Evolutionary conservation across 2,888 invertebrate genomes (phyloP).

Genomic region (Ornithoptera alexandrae): DNA sequence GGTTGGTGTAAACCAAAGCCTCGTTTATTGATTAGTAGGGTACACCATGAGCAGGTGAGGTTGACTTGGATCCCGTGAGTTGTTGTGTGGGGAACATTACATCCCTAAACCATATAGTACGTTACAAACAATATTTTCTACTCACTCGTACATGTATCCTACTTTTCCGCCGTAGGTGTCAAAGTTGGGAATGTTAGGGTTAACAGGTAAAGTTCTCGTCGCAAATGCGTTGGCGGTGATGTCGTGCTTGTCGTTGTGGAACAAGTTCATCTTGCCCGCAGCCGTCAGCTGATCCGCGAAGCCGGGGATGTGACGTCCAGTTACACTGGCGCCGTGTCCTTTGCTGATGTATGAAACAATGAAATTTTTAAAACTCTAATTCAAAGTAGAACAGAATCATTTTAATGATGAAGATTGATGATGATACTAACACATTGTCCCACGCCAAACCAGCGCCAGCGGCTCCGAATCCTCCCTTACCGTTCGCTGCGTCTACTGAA

Average conservation of each 20-base stretch:
- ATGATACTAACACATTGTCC: constrained; percentile 44
- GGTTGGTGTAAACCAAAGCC: not conserved
- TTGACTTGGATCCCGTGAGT: too few relatives aligned
- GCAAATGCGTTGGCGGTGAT: constrained; percentile 46
- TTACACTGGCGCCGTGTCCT: constrained; percentile 42
- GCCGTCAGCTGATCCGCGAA: constrained; percentile 48
- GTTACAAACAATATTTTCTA: constrained; percentile 1
- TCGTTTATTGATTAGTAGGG: too few relatives aligned
- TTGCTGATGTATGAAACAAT: constrained; percentile 34
- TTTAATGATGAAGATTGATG: not conserved
- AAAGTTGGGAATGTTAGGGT: constrained; percentile 40
- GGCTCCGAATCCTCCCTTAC: constrained; percentile 36
- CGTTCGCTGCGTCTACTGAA: constrained; percentile 33
- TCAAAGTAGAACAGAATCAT: not conserved
- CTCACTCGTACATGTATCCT: constrained; percentile 47
- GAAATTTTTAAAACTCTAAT: not conserved
- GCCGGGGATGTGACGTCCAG: constrained; percentile 44
- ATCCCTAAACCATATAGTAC: too few relatives aligned
- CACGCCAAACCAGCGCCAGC: constrained; percentile 43
- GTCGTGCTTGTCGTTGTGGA: constrained; percentile 45
- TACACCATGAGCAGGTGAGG: too few relatives aligned
- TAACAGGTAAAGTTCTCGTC: constrained; percentile 42
- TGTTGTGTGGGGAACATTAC: too few relatives aligned
- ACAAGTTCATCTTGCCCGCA: constrained; percentile 43
- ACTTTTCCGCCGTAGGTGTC: constrained; percentile 44